Evolutionary conservation across 2,888 invertebrate species (phyloP).

Genomic region (Muschampia plurimacula): DNA sequence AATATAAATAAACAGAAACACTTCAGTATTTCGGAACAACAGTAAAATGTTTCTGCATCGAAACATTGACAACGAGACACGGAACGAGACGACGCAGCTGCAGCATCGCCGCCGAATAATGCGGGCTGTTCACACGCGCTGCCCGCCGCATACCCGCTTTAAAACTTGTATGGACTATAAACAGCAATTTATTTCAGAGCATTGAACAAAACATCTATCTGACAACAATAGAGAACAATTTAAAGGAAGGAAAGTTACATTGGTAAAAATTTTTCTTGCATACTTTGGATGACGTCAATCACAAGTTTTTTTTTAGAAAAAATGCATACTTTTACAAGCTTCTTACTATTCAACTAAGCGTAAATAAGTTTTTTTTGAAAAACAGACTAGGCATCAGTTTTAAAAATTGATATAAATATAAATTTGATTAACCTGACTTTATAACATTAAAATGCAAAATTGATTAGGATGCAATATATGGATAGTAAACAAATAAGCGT

Average conservation of each 20-base stretch:
- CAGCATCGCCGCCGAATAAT: conserved; percentile 11
- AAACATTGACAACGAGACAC: conserved; percentile 21
- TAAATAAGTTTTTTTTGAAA: too few species aligned
- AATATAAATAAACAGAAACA: neutral
- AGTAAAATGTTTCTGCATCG: neutral
- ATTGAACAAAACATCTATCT: conserved; percentile 10
- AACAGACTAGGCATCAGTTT: too few species aligned
- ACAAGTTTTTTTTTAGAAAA: too few species aligned
- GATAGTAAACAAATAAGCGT: too few species aligned
- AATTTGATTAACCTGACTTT: too few species aligned
- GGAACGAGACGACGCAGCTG: conserved; percentile 17
- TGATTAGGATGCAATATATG: too few species aligned
- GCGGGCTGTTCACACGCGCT: conserved; percentile 5
- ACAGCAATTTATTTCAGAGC: conserved; percentile 18
- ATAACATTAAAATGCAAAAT: too few species aligned
- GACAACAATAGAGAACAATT: neutral
- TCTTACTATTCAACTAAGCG: too few species aligned
- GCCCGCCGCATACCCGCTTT: neutral
- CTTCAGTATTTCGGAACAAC: neutral
- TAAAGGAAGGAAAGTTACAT: neutral
- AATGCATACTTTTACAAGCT: too few species aligned
- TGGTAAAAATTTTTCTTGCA: neutral
- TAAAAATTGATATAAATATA: too few species aligned
- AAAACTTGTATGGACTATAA: conserved; percentile 12
- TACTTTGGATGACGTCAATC: neutral